Conservation (phyloP, 2,888 invertebrate genomes). For the Hedychridium roseum region DNA sequence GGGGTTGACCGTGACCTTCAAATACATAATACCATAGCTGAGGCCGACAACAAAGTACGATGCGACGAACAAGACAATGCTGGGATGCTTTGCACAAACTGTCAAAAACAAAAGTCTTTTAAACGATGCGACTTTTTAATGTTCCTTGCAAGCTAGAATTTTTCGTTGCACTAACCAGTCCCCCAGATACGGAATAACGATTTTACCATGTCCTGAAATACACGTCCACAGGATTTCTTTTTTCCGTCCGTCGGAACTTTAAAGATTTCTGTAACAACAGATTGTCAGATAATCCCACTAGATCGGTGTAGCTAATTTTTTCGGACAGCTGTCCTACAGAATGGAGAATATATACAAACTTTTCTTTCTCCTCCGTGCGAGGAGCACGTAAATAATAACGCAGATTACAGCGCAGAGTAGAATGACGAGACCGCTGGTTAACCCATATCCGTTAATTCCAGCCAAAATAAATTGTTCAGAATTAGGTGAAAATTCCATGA, state of each 20-base stretch:
- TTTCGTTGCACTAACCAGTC: constrained; percentile 58
- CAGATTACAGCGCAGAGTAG: constrained; percentile 64
- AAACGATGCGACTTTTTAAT: no score
- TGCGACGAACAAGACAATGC: constrained; percentile 71
- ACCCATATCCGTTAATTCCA: constrained; percentile 71
- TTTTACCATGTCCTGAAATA: constrained; percentile 53
- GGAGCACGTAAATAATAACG: constrained; percentile 34
- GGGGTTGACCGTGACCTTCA: constrained; percentile 86
- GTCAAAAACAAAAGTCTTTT: constrained; percentile 39
- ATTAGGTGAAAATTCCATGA: constrained; percentile 61
- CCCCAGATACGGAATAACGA: constrained; percentile 64
- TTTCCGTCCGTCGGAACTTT: no score
- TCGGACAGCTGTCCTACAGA: constrained; percentile 16
- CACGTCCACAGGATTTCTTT: constrained; percentile 12
- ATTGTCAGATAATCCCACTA: no score
- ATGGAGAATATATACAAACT: constrained; percentile 20
- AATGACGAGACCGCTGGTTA: constrained; percentile 70
- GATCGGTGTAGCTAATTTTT: no score
- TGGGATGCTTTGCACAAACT: constrained; percentile 75
- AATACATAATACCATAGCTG: constrained; percentile 72
- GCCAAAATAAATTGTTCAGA: constrained; percentile 67
- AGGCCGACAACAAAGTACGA: constrained; percentile 71
- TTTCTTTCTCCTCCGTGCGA: not conserved
- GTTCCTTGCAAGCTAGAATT: no score
- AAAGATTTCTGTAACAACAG: no score